phyloP scores from a whole-genome alignment of 2,797 vertebrate genomes.

The Antennarius maculatus region DNA sequence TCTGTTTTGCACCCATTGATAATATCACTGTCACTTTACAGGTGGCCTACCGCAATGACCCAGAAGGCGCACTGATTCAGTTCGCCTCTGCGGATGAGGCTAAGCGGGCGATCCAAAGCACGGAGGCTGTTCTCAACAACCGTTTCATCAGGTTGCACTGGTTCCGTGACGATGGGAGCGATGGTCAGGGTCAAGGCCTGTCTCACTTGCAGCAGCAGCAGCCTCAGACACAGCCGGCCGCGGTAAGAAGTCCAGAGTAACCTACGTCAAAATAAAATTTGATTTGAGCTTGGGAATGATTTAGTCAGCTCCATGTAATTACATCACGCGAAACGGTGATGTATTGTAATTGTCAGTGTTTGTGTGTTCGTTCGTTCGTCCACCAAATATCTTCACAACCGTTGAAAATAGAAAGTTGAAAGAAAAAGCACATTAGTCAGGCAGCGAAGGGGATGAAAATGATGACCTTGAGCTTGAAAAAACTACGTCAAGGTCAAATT shows the following conservation, averaged over 20 bases:
- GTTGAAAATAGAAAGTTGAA: too few species aligned
- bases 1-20: too few species aligned
- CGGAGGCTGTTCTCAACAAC: slow-evolving; percentile 96
- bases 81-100: slow-evolving; percentile 93
- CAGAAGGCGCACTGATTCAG: slow-evolving; percentile 94
- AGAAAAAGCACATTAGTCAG: too few species aligned
- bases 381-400: too few species aligned
- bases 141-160: slow-evolving; percentile 96
- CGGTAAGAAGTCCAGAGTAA: slow-evolving; percentile 39
- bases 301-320: neutral
- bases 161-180: slow-evolving; percentile 87
- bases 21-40: slow-evolving; percentile 49
- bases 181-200: slow-evolving; percentile 41
- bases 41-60: slow-evolving; percentile 96
- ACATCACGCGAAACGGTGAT: too few species aligned
- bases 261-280: too few species aligned
- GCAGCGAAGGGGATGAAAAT: too few species aligned
- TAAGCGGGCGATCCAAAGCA: slow-evolving; percentile 92
- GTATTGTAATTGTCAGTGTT: too few species aligned
- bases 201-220: slow-evolving; percentile 56
- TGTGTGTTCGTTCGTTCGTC: too few species aligned
- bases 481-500: too few species aligned
- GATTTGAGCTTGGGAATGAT: too few species aligned
- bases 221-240: slow-evolving; percentile 46
- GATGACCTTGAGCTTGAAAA: too few species aligned